phyloP scores from a whole-genome alignment of 2,113 vertebrate species.

The Excalfactoria chinensis region DNA sequence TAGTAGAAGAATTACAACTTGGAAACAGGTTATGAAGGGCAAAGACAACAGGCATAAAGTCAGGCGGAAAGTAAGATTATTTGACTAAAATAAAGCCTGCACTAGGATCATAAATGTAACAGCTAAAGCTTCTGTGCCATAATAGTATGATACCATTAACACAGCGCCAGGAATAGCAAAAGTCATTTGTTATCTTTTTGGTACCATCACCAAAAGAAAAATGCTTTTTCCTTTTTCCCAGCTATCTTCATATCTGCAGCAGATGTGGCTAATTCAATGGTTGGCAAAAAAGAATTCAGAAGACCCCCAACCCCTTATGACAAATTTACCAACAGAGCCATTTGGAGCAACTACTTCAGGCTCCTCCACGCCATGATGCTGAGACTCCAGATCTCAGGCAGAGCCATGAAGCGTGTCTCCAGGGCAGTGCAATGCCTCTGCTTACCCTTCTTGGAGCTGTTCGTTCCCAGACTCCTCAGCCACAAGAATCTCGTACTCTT shows the following conservation, averaged over 20 bases:
- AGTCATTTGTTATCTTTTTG: background rate
- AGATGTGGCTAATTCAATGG: background rate
- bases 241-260: background rate
- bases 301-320: background rate
- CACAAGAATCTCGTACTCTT: constrained; percentile 97
- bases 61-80: background rate
- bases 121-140: background rate
- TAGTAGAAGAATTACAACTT: background rate
- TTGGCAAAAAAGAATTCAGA: background rate
- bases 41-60: background rate
- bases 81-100: background rate
- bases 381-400: background rate
- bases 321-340: background rate
- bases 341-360: background rate
- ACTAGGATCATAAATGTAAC: background rate
- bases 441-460: constrained; percentile 93
- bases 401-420: background rate
- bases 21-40: background rate
- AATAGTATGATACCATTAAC: background rate
- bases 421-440: background rate
- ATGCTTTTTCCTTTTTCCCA: background rate
- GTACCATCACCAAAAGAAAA: background rate
- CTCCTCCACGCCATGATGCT: background rate
- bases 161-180: background rate
- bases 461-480: constrained; percentile 96